These are phyloP conservation scores for Paramisgurnus dabryanus DNA, from an alignment of 2,113 vertebrate genomes.

Conservation along the genomic window DNA sequence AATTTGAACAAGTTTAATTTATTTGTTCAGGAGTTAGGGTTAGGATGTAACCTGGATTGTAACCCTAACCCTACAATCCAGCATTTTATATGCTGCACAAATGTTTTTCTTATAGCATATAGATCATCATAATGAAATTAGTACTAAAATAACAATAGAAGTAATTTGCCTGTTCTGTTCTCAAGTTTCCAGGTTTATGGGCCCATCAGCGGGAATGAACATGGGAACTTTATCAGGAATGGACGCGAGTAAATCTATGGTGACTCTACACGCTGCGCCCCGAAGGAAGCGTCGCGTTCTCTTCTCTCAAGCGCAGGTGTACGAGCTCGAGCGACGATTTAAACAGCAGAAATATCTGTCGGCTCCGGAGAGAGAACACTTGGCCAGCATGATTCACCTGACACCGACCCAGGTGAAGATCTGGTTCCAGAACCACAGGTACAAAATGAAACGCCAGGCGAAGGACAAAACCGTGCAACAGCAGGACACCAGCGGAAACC, in stretches of 20 bases:
- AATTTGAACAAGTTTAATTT: no score
- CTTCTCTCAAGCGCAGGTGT: constrained; percentile 92
- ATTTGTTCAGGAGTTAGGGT: no score
- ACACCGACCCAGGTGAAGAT: constrained; percentile 96
- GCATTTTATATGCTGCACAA: no score
- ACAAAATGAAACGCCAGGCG: constrained; percentile 94
- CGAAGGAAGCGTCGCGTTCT: constrained; percentile 90
- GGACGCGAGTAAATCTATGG: constrained; percentile 83
- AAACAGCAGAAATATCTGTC: constrained; percentile 93
- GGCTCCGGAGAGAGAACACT: constrained; percentile 91
- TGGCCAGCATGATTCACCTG: constrained; percentile 89
- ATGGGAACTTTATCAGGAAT: constrained; percentile 82
- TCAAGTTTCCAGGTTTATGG: constrained; percentile 91
- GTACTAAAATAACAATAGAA: not conserved
- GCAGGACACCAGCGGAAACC: constrained; percentile 62
- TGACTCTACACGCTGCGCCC: constrained; percentile 81
- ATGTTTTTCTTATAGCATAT: no score
- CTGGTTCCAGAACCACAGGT: constrained; percentile 97
- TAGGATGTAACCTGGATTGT: no score
- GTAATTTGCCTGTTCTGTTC: constrained; percentile 5
- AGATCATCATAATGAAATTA: no score
- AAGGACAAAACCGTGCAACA: constrained; percentile 85
- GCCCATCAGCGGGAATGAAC: constrained; percentile 83
- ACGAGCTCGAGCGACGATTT: constrained; percentile 92
- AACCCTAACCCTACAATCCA: no score